These are phyloP conservation scores for Andrena haemorrhoa DNA, from an alignment of 2,888 invertebrate genomes.

Conservation along the genomic window DNA sequence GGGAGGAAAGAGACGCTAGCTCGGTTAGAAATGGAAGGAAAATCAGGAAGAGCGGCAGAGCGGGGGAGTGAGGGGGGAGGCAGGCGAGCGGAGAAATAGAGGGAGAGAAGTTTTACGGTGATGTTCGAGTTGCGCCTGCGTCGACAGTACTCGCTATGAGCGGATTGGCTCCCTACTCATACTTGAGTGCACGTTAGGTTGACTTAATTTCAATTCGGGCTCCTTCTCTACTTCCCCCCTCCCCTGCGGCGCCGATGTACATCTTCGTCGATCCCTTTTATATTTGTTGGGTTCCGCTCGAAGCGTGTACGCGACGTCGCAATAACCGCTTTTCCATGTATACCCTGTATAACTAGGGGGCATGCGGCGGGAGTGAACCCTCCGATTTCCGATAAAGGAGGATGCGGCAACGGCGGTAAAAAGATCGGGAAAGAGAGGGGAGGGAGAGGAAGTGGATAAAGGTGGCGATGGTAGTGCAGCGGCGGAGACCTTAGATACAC, in stretches of 20 bases:
- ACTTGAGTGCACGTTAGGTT: constrained; percentile 75
- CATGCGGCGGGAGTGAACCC: constrained; percentile 51
- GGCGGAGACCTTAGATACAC: constrained; percentile 44
- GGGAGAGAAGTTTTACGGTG: constrained; percentile 52
- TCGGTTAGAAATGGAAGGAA: constrained; percentile 15
- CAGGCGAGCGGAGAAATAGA: constrained; percentile 38
- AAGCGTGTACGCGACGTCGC: constrained; percentile 33
- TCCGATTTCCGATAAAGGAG: constrained; percentile 43
- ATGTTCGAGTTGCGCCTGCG: constrained; percentile 72
- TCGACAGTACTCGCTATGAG: constrained; percentile 50
- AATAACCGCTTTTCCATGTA: neutral
- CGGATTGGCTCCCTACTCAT: constrained; percentile 77
- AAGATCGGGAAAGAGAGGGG: neutral
- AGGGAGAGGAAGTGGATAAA: constrained; percentile 43
- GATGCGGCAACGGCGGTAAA: constrained; percentile 20
- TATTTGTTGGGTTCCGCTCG: constrained; percentile 69
- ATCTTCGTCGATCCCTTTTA: constrained; percentile 61
- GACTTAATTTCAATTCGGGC: constrained; percentile 78
- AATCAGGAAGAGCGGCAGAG: constrained; percentile 4
- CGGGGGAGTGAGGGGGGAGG: constrained; percentile 1
- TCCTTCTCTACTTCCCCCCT: constrained; percentile 63
- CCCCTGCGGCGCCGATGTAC: constrained; percentile 28
- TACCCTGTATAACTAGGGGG: constrained; percentile 35
- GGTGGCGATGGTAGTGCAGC: constrained; percentile 49
- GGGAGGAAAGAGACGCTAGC: constrained; percentile 30